Evolutionary conservation across 1,140 invertebrate species (phyloP).

Genomic region (Cotesia typhae): DNA sequence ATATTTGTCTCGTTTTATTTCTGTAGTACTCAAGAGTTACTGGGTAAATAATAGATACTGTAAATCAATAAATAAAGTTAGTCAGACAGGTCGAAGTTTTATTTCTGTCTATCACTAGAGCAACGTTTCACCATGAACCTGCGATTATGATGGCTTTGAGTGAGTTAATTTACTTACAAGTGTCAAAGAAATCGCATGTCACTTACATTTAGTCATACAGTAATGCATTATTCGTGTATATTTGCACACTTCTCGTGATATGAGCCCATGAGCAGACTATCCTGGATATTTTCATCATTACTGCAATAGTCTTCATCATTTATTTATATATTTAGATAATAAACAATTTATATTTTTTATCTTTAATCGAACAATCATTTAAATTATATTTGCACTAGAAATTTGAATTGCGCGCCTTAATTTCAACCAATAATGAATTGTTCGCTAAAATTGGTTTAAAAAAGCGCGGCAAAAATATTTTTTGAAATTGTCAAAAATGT

Average conservation of each 20-base stretch:
- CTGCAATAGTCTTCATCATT: background rate
- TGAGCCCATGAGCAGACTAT: background rate
- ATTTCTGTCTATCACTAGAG: constrained; percentile 54
- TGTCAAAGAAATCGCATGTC: constrained; percentile 50
- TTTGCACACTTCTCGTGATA: constrained; percentile 3
- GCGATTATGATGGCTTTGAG: constrained; percentile 15
- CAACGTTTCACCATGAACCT: constrained; percentile 61
- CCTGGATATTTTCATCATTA: background rate
- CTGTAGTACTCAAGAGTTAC: too few relatives aligned
- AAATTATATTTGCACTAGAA: too few relatives aligned
- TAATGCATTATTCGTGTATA: constrained; percentile 36
- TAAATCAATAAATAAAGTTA: constrained; percentile 26
- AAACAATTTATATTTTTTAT: too few relatives aligned
- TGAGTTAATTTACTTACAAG: background rate
- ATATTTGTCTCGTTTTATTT: too few relatives aligned
- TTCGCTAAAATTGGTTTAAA: too few relatives aligned
- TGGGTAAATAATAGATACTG: background rate
- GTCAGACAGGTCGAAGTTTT: constrained; percentile 33
- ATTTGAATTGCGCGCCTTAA: too few relatives aligned
- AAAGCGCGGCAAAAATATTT: too few relatives aligned
- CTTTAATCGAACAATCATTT: too few relatives aligned
- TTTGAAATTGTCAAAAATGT: too few relatives aligned
- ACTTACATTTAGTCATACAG: constrained; percentile 60
- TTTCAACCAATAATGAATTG: too few relatives aligned
- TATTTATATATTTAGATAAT: constrained; percentile 13